These are phyloP conservation scores for Parazoanthus darwini DNA, from an alignment of 92 coral and sea anemone genomes.

Conservation along the genomic window DNA sequence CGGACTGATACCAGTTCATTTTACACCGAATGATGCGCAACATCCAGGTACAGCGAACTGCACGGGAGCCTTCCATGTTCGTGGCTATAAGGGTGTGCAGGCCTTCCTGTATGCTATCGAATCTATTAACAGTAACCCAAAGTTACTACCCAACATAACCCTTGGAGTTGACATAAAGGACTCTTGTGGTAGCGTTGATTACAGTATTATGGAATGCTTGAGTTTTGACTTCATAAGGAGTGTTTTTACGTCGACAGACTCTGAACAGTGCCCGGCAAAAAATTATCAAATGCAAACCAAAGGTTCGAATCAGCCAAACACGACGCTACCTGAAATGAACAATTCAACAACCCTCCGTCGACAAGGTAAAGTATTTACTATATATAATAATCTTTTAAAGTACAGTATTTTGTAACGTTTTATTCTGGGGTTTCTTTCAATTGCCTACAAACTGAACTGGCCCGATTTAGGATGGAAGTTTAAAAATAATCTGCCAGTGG, in stretches of 20 bases:
- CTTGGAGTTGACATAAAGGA: conserved; percentile 80
- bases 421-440: background rate
- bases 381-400: background rate
- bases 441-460: background rate
- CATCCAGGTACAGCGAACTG: conserved; percentile 61
- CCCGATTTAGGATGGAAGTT: background rate
- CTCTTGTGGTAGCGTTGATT: conserved; percentile 77
- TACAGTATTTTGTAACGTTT: no score
- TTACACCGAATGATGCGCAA: conserved; percentile 55
- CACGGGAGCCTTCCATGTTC: conserved; percentile 58
- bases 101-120: conserved; percentile 76
- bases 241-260: conserved; percentile 29
- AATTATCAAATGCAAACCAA: background rate
- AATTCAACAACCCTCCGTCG: background rate
- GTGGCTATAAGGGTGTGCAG: conserved; percentile 69
- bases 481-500: background rate
- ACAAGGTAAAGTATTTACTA: background rate
- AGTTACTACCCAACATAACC: conserved; percentile 61
- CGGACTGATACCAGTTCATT: conserved; percentile 70
- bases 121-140: conserved; percentile 49
- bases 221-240: conserved; percentile 68
- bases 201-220: conserved; percentile 76
- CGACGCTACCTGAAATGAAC: background rate
- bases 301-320: background rate
- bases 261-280: conserved; percentile 9